Percentiles rank a stretch among this genome's conserved stretches.
Evolutionary conservation across 2,113 vertebrate genomes (phyloP).

Genomic region (Garra rufa): DNA sequence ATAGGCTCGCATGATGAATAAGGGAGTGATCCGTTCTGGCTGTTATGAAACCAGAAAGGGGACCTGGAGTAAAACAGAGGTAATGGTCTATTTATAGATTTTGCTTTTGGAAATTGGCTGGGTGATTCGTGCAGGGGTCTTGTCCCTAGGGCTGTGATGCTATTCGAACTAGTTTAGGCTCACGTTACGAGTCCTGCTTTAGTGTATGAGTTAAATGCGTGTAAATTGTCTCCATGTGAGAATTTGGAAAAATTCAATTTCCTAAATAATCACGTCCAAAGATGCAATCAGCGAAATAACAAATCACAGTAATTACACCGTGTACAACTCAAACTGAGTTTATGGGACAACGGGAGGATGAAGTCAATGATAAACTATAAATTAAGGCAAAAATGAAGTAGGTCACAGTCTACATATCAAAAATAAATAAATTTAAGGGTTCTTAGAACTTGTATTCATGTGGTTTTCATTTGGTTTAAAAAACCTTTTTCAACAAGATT

Average conservation of each 20-base stretch:
- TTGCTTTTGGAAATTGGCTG: slow-evolving; percentile 14
- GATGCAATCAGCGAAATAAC: slow-evolving; percentile 44
- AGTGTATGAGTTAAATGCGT: neutral
- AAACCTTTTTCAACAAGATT: neutral
- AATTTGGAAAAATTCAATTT: slow-evolving; percentile 42
- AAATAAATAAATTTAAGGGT: neutral
- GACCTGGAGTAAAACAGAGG: neutral
- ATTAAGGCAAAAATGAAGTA: slow-evolving; percentile 5
- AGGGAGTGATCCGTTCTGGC: neutral
- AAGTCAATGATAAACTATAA: slow-evolving; percentile 23
- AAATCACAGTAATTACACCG: neutral
- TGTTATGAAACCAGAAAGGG: neutral
- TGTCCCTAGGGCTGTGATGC: slow-evolving; percentile 15
- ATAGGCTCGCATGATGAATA: neutral
- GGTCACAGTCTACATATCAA: neutral
- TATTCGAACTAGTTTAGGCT: slow-evolving; percentile 13
- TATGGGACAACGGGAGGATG: slow-evolving; percentile 10
- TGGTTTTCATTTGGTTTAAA: neutral
- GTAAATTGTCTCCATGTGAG: slow-evolving; percentile 9
- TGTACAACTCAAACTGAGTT: neutral
- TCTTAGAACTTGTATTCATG: neutral
- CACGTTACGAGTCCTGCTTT: neutral
- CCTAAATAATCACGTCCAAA: slow-evolving; percentile 41
- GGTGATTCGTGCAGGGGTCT: slow-evolving; percentile 6
- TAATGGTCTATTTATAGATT: slow-evolving; percentile 40